Conservation (phyloP, 2,888 invertebrate species). For the Rotaria macrura region DNA sequence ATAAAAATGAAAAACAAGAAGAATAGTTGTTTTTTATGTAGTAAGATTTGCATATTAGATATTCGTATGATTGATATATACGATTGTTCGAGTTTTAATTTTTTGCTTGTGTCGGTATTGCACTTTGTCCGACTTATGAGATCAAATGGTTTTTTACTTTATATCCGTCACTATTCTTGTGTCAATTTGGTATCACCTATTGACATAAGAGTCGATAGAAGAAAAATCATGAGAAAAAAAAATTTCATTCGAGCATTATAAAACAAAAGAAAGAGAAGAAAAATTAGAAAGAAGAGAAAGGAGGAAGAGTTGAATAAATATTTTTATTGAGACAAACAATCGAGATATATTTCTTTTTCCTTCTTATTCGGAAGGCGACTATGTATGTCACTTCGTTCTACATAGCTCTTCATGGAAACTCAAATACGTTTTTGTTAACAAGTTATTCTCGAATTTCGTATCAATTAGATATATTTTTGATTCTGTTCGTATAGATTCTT, state of each 20-base stretch:
- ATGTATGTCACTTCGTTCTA: too few relatives aligned
- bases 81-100: background rate
- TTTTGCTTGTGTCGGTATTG: background rate
- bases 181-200: background rate
- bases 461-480: too few relatives aligned
- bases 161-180: background rate
- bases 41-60: background rate
- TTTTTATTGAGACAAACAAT: background rate
- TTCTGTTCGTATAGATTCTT: too few relatives aligned
- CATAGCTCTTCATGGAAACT: too few relatives aligned
- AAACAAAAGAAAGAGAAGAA: background rate
- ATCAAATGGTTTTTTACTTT: background rate
- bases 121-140: background rate
- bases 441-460: too few relatives aligned
- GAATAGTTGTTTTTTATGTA: background rate
- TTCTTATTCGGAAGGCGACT: too few relatives aligned
- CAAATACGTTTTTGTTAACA: too few relatives aligned
- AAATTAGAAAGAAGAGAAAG: background rate
- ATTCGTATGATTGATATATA: background rate
- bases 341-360: background rate
- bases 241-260: too few relatives aligned
- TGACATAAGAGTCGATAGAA: background rate
- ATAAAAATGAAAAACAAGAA: background rate
- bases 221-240: background rate
- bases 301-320: background rate